Conservation (phyloP, 2,113 vertebrate species). For the Paraplagusia blochii region DNA sequence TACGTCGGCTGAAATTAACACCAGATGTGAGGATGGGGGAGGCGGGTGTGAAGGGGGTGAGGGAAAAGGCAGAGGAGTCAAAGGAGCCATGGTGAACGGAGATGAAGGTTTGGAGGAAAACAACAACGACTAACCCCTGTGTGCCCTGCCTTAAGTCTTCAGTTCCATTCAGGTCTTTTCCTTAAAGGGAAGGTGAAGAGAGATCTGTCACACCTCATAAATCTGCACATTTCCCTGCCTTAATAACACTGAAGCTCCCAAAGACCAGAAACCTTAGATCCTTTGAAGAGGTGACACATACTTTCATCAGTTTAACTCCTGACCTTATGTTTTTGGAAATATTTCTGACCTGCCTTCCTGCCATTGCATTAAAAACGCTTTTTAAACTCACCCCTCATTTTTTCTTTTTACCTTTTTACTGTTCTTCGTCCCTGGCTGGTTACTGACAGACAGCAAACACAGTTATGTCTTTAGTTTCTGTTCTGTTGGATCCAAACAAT, state of each 20-base stretch:
- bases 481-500: conserved; percentile 10
- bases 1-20: conserved; percentile 52
- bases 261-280: conserved; percentile 5
- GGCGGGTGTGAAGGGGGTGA: conserved; percentile 30
- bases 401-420: background rate
- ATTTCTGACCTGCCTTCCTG: background rate
- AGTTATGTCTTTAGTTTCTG: background rate
- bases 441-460: background rate
- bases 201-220: conserved; percentile 36
- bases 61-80: conserved; percentile 27
- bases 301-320: background rate
- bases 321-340: background rate
- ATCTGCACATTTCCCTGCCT: conserved; percentile 41
- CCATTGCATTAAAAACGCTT: background rate
- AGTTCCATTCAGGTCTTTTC: conserved; percentile 5
- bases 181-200: conserved; percentile 1
- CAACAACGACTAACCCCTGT: conserved; percentile 31
- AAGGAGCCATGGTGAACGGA: conserved; percentile 18
- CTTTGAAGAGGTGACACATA: conserved; percentile 28
- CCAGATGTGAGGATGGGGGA: conserved; percentile 59
- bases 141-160: conserved; percentile 26
- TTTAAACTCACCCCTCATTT: background rate
- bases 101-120: conserved; percentile 23
- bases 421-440: too few species aligned
- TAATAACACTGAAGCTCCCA: conserved; percentile 17